Percentiles rank a stretch among this genome's conserved stretches.
Evolutionary conservation across 2,888 invertebrate genomes (phyloP).

Genomic region (Andrena trimmerana): DNA sequence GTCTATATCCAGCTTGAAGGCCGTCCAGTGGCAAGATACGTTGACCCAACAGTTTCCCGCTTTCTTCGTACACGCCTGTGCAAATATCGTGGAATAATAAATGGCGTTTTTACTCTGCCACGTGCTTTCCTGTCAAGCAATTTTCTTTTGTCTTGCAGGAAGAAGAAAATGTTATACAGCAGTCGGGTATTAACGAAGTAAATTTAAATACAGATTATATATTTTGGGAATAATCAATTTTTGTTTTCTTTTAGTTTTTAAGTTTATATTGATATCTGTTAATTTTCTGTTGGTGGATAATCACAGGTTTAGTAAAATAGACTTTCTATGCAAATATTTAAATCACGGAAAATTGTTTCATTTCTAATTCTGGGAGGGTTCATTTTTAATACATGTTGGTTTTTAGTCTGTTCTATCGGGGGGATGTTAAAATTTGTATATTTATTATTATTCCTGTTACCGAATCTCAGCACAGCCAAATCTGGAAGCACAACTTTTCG

Average conservation of each 20-base stretch:
- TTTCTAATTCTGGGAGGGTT: no score
- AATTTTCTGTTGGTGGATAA: no score
- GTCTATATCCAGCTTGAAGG: conserved; percentile 89
- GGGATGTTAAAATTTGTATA: not conserved
- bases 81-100: not conserved
- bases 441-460: conserved; percentile 74
- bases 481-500: conserved; percentile 91
- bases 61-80: conserved; percentile 89
- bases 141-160: no score
- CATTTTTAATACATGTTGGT: not conserved
- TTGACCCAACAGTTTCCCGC: conserved; percentile 89
- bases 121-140: not conserved
- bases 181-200: no score
- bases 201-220: no score
- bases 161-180: no score
- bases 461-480: conserved; percentile 89
- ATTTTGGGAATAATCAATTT: no score
- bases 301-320: no score
- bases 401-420: not conserved
- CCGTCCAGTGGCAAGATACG: conserved; percentile 90
- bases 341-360: no score
- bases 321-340: no score
- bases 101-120: not conserved
- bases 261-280: no score
- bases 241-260: no score